phyloP scores from a whole-genome alignment of 1,140 invertebrate species.

The Lerema accius region DNA sequence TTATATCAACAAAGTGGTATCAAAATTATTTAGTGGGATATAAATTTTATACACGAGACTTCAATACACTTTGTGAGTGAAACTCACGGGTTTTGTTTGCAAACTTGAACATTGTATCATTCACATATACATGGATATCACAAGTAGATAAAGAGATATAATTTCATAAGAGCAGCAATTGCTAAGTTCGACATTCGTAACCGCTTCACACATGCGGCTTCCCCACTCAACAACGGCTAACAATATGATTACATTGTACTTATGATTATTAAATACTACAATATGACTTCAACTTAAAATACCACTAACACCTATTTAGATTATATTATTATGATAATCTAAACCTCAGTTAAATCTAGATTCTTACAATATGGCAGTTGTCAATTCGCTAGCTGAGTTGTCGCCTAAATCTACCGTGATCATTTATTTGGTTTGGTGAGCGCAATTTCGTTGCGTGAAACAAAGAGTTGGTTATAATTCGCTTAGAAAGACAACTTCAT shows the following conservation, averaged over 20 bases:
- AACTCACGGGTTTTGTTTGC: neutral
- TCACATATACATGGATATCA: conserved; percentile 22
- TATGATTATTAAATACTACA: conserved; percentile 77
- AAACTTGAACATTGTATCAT: conserved; percentile 6
- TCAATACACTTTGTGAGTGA: conserved; percentile 1
- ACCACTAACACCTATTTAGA: conserved; percentile 56
- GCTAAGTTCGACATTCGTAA: conserved; percentile 18
- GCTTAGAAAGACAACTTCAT: conserved; percentile 57
- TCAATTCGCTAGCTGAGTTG: conserved; percentile 80
- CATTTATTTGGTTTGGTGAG: conserved; percentile 59
- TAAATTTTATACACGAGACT: neutral
- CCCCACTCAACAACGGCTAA: conserved; percentile 20
- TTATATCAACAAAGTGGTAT: conserved; percentile 34
- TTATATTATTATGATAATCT: conserved; percentile 56
- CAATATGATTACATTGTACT: conserved; percentile 58
- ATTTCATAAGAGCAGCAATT: conserved; percentile 16
- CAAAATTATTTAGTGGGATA: conserved; percentile 22
- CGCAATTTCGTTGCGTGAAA: conserved; percentile 61
- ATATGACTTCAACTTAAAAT: conserved; percentile 79
- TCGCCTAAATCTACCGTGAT: conserved; percentile 59
- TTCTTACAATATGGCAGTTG: conserved; percentile 81
- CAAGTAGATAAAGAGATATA: conserved; percentile 6
- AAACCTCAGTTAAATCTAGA: conserved; percentile 65
- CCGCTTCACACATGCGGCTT: neutral
- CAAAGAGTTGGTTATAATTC: conserved; percentile 41